Evolutionary conservation across 1,140 invertebrate species (phyloP).

Genomic region (Drosophila saltans): DNA sequence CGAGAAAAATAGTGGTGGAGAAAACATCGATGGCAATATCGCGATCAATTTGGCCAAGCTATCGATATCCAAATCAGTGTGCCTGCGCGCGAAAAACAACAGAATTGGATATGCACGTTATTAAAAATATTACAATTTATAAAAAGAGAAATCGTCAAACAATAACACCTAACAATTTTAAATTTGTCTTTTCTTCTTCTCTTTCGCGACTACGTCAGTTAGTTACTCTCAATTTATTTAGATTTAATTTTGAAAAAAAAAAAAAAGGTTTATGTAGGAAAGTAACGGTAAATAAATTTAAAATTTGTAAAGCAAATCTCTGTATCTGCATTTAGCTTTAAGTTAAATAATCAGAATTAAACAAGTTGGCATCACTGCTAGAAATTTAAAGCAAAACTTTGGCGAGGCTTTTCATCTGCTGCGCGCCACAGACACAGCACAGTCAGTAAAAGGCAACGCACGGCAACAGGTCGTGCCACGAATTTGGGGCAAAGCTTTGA

Average conservation of each 20-base stretch:
- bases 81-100: neutral
- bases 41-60: neutral
- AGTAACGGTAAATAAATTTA: too few relatives aligned
- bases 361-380: constrained; percentile 3
- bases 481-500: constrained; percentile 23
- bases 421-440: neutral
- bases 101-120: neutral
- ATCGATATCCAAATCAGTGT: neutral
- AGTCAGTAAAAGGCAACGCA: constrained; percentile 25
- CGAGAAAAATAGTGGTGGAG: neutral
- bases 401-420: neutral
- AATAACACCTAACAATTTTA: too few relatives aligned
- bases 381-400: constrained; percentile 8
- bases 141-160: too few relatives aligned
- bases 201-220: too few relatives aligned
- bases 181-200: too few relatives aligned
- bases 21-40: neutral
- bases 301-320: neutral
- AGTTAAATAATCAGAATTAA: neutral
- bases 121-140: too few relatives aligned
- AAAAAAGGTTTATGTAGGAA: too few relatives aligned
- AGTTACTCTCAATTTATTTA: too few relatives aligned
- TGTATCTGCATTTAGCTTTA: neutral
- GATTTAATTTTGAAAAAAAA: too few relatives aligned
- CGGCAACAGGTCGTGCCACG: constrained; percentile 48